phyloP scores from a whole-genome alignment of 2,113 vertebrate genomes.

The Theristicus caerulescens region DNA sequence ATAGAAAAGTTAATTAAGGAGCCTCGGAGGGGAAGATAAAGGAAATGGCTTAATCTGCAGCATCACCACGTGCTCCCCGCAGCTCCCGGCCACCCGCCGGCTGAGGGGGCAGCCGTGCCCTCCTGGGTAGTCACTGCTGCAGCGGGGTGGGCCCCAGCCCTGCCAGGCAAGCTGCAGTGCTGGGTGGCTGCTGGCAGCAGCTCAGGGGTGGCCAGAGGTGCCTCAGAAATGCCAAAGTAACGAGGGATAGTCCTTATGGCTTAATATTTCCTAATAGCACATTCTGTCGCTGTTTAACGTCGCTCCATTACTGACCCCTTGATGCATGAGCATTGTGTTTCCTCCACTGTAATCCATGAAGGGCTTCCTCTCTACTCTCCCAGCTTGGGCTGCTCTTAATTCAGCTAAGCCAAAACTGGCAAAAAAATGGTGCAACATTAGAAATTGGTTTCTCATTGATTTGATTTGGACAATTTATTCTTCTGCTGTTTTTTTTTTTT shows the following conservation, averaged over 20 bases:
- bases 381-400: not conserved
- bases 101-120: not conserved
- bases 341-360: fast-evolving
- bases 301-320: fast-evolving
- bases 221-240: not conserved
- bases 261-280: fast-evolving
- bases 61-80: not conserved
- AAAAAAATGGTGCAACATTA: too few species aligned
- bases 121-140: fast-evolving
- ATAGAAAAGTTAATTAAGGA: constrained; percentile 32
- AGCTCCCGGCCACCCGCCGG: fast-evolving
- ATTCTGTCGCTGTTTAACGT: fast-evolving
- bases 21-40: not conserved
- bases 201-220: not conserved
- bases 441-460: not conserved
- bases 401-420: not conserved
- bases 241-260: fast-evolving
- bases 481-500: not conserved
- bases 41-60: not conserved
- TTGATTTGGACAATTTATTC: not conserved
- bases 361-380: not conserved
- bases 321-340: fast-evolving
- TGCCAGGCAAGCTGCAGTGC: not conserved
- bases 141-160: too few species aligned
- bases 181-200: not conserved